Conservation (phyloP, 2,113 vertebrate species). For the Eulemur rufifrons region DNA sequence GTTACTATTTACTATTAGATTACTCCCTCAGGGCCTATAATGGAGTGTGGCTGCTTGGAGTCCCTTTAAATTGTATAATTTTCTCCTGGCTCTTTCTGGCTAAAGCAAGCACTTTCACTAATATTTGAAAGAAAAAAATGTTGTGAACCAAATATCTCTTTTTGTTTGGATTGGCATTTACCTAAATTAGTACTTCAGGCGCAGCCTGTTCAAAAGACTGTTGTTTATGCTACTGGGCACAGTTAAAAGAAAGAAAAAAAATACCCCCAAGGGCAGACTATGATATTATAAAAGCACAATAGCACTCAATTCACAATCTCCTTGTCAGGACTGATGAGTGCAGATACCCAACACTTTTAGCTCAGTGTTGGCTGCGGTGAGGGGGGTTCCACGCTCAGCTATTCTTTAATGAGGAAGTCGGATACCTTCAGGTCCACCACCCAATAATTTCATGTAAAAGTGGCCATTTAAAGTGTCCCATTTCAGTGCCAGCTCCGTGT, state of each 20-base stretch:
- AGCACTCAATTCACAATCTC: background rate
- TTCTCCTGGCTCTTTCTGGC: background rate
- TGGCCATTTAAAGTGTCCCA: background rate
- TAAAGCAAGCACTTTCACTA: conserved; percentile 2
- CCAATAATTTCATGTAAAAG: background rate
- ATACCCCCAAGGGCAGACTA: background rate
- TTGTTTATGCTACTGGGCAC: background rate
- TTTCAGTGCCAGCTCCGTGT: background rate
- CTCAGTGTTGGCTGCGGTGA: background rate
- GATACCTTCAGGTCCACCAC: background rate
- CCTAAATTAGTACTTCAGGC: conserved; percentile 10
- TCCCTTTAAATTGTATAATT: background rate
- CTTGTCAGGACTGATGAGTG: background rate
- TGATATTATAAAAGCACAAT: background rate
- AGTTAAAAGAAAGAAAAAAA: background rate
- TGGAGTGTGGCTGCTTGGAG: background rate
- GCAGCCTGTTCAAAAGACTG: background rate
- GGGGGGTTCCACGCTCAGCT: background rate
- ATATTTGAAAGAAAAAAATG: background rate
- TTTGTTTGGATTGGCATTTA: conserved; percentile 37
- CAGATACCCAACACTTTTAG: background rate
- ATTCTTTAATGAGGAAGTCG: background rate
- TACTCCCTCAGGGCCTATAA: background rate
- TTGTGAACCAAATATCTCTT: background rate
- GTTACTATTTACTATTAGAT: background rate